Evolutionary conservation across 37 sponge, comb jelly and placozoan species (phyloP), one percentile per base, ranked within the genome.

Genomic region (Aplysina aerophoba): DNA sequence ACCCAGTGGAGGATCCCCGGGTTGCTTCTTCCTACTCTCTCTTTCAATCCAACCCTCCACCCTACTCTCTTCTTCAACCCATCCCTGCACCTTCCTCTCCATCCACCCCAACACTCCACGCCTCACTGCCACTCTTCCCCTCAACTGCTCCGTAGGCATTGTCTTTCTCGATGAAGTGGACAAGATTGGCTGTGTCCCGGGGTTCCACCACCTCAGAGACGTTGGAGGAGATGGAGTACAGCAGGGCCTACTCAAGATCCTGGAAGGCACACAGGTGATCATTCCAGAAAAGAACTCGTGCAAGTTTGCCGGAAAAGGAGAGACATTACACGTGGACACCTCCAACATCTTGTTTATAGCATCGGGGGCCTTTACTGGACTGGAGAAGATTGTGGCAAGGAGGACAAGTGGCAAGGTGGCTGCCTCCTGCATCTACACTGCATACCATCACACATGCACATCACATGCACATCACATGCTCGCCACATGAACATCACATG

Each of bases 191-290:
- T 94, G 95, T 85, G 89, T 93, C 38, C 87, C 88, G 1, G 92
- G 91, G 16, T 93, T 90, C 81, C 95, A 99, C 72, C 94, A 95
- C 36, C 81, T 95, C 62, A 80, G 96, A 27, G 99, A 99, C 54
- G 94, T 99, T 25, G 98, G 99, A 5, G 99, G 99, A 0, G 99
- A 99, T 78, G 99, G 99, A 4, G 99, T 99, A 15, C 99, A 99
- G 84, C 99, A 99, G 79, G 98, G 96, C 4, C 87, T 99, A 61
- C 90, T 99, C 58, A 99, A 99, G 93, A 90, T 99, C 59, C 84
- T 99, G 20, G 99, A 99, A 85, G 99, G 99, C 8, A 92, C 97
- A 21, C 82, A 53, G 2, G 94, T 99, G 31, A 89, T 91, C 40
- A 85, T 99, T 17, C 91, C 92, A 3, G 99, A 95, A 34, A 92